A percentile compares a stretch with the other conserved stretches of the same genome.
phyloP scores from a whole-genome alignment of 2,797 vertebrate species.

The Brotogeris chrysoptera region DNA sequence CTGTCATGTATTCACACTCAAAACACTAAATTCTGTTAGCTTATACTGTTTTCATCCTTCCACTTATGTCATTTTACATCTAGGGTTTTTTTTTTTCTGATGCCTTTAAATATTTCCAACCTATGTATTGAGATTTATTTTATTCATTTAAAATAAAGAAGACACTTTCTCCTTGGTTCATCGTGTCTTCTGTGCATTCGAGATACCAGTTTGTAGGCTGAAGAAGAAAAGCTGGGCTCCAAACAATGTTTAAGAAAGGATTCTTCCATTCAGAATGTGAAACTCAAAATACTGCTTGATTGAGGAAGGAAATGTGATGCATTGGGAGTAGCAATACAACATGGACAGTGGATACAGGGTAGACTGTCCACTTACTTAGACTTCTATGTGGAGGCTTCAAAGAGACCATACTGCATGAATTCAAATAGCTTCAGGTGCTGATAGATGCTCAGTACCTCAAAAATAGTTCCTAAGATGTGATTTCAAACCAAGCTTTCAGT shows the following conservation, averaged over 20 bases:
- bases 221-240: not conserved
- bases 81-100: not conserved
- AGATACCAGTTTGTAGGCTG: not conserved
- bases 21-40: constrained; percentile 74
- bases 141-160: constrained; percentile 57
- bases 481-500: not conserved
- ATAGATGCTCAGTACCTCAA: not conserved
- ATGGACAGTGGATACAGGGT: accelerated
- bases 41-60: not conserved
- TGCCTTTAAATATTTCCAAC: constrained; percentile 56
- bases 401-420: not conserved
- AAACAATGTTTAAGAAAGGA: not conserved
- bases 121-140: constrained; percentile 66
- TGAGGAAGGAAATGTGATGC: not conserved
- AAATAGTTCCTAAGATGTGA: not conserved
- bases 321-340: not conserved
- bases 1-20: constrained; percentile 44
- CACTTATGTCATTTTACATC: constrained; percentile 44
- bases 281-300: not conserved
- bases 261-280: not conserved
- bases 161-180: not conserved
- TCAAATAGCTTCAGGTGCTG: not conserved
- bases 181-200: not conserved
- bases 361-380: not conserved
- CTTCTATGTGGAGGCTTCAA: not conserved